Evolutionary conservation across 1,140 invertebrate genomes (phyloP).

Genomic region (Andrena cerasifolii): DNA sequence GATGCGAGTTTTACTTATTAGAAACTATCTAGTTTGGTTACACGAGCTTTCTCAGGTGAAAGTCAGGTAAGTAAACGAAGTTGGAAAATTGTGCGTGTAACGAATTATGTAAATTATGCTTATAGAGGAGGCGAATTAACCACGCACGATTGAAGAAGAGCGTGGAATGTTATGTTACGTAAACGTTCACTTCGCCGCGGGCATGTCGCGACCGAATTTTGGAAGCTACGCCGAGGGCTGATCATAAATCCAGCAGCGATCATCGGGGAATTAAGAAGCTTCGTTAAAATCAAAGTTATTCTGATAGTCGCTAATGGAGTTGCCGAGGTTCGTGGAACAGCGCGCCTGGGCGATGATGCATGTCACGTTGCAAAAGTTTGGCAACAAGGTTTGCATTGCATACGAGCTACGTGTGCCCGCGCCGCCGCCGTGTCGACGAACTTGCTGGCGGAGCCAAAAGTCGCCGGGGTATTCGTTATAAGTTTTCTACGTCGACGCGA

Average conservation of each 20-base stretch:
- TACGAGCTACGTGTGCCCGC: slow-evolving; percentile 16
- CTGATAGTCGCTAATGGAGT: slow-evolving; percentile 36
- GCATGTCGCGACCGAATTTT: neutral
- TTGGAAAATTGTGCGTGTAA: too few relatives aligned
- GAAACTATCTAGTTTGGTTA: too few relatives aligned
- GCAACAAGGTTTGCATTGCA: slow-evolving; percentile 42
- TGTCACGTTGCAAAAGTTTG: slow-evolving; percentile 38
- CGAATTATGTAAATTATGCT: too few relatives aligned
- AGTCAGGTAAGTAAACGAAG: too few relatives aligned
- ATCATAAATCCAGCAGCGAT: neutral
- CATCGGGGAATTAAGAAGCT: slow-evolving; percentile 5
- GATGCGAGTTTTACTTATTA: too few relatives aligned
- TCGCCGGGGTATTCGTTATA: slow-evolving; percentile 24
- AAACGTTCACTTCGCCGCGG: neutral
- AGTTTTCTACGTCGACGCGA: slow-evolving; percentile 9
- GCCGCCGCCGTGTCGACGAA: slow-evolving; percentile 23
- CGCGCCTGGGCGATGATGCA: slow-evolving; percentile 7
- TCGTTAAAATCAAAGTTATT: slow-evolving; percentile 40
- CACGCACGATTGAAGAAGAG: too few relatives aligned
- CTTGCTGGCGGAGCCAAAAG: slow-evolving; percentile 14
- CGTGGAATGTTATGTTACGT: neutral
- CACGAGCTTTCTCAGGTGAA: too few relatives aligned
- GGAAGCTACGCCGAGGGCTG: neutral
- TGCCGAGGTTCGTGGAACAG: neutral
- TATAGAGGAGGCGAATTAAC: too few relatives aligned